Percentiles rank a stretch among this genome's conserved stretches.
These are phyloP conservation scores for Euleptes europaea DNA, from an alignment of 2,113 vertebrate species.

Conservation along the genomic window DNA sequence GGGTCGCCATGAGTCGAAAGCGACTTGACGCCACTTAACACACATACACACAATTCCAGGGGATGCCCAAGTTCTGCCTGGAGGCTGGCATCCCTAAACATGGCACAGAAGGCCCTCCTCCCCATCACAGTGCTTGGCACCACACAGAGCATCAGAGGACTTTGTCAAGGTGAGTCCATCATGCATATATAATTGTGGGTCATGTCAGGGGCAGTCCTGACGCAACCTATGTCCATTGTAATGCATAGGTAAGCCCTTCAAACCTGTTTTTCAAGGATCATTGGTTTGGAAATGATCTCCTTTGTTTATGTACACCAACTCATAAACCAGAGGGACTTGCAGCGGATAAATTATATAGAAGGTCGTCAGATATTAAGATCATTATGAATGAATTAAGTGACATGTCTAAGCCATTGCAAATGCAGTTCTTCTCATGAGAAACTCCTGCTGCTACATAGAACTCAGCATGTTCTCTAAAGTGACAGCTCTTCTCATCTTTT, in stretches of 20 bases:
- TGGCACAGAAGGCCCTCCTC: too few relatives aligned
- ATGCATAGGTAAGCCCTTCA: not conserved
- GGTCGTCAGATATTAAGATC: constrained; percentile 4
- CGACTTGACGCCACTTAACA: too few relatives aligned
- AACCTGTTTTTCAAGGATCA: not conserved
- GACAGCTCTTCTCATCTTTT: constrained; percentile 51
- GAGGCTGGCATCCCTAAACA: too few relatives aligned
- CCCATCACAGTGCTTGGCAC: too few relatives aligned
- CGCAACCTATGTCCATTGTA: too few relatives aligned
- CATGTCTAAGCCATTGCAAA: not conserved
- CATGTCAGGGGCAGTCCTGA: too few relatives aligned
- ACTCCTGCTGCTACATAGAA: not conserved
- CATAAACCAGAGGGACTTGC: not conserved
- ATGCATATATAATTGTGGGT: too few relatives aligned
- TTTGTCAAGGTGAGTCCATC: too few relatives aligned
- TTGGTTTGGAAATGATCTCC: not conserved
- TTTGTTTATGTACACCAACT: not conserved
- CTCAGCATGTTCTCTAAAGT: constrained; percentile 27
- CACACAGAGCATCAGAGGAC: too few relatives aligned
- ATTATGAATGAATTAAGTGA: not conserved
- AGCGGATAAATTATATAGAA: not conserved
- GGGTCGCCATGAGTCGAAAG: too few relatives aligned
- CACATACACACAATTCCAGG: too few relatives aligned
- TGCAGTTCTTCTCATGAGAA: not conserved
- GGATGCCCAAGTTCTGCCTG: too few relatives aligned